Percentiles rank a stretch among this genome's conserved stretches.
These are phyloP conservation scores for Alsophila aescularia DNA, from an alignment of 2,888 invertebrate species.

Conservation along the genomic window DNA sequence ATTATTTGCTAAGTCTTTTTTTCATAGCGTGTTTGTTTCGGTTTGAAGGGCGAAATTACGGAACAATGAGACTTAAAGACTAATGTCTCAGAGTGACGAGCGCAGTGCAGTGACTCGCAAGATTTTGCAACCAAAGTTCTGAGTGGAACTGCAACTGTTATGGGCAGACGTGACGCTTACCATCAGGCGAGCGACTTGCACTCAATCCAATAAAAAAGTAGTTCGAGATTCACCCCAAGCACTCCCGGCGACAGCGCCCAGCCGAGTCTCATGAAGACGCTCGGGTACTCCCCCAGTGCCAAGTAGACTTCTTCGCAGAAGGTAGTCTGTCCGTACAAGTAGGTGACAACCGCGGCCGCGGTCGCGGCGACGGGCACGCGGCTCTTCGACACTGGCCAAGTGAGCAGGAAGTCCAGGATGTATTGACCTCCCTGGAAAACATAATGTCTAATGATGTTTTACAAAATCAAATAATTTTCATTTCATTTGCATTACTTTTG, in stretches of 20 bases:
- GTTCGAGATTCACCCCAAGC: slow-evolving; percentile 52
- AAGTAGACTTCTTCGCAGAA: slow-evolving; percentile 75
- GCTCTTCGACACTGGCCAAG: slow-evolving; percentile 64
- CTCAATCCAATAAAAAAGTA: too few relatives aligned
- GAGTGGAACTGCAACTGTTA: too few relatives aligned
- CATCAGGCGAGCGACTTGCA: neutral
- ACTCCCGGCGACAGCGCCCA: slow-evolving; percentile 69
- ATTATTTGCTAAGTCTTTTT: too few relatives aligned
- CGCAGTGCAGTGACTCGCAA: too few relatives aligned
- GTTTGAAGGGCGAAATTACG: too few relatives aligned
- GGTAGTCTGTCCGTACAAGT: slow-evolving; percentile 67
- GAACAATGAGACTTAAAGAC: too few relatives aligned
- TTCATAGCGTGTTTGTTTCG: too few relatives aligned
- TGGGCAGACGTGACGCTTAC: too few relatives aligned
- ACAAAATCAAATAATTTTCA: too few relatives aligned
- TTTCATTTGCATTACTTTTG: too few relatives aligned
- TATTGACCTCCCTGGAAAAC: slow-evolving; percentile 67
- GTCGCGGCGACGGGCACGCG: slow-evolving; percentile 58
- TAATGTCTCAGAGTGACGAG: too few relatives aligned
- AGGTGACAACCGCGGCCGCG: slow-evolving; percentile 56
- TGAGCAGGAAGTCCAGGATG: slow-evolving; percentile 66
- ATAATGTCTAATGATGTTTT: neutral
- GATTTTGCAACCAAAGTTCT: too few relatives aligned
- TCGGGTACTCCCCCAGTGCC: slow-evolving; percentile 71
- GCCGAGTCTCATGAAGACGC: slow-evolving; percentile 65